Conservation (phyloP, 1,140 invertebrate species). For the Drosophila novamexicana region DNA sequence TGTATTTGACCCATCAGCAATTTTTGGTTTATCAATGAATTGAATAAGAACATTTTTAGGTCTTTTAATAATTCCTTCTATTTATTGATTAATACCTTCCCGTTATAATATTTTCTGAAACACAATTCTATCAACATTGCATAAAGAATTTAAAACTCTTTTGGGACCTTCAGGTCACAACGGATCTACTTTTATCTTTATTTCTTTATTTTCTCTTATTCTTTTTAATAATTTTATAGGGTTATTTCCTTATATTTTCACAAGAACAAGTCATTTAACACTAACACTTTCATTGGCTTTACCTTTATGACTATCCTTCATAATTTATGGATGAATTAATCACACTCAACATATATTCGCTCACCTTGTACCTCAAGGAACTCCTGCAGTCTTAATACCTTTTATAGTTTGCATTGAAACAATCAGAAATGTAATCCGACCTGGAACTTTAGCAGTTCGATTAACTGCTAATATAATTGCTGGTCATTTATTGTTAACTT, state of each 20-base stretch:
- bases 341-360: conserved; percentile 82
- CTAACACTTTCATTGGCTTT: conserved; percentile 86
- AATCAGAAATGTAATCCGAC: conserved; percentile 85
- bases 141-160: too few relatives aligned
- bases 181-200: too few relatives aligned
- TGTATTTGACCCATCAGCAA: too few relatives aligned
- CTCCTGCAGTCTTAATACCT: conserved; percentile 85
- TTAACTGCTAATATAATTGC: conserved; percentile 87
- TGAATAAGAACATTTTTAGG: too few relatives aligned
- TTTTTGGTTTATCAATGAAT: too few relatives aligned
- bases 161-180: too few relatives aligned
- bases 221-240: conserved; percentile 64
- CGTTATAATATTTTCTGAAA: too few relatives aligned
- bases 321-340: conserved; percentile 76
- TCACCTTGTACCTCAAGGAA: conserved; percentile 87
- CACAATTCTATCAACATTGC: too few relatives aligned
- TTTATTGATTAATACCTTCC: too few relatives aligned
- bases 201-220: too few relatives aligned
- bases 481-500: conserved; percentile 81
- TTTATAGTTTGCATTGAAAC: conserved; percentile 86
- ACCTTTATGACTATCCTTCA: conserved; percentile 85
- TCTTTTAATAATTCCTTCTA: too few relatives aligned
- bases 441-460: conserved; percentile 87
- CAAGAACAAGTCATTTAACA: too few relatives aligned
- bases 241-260: conserved; percentile 87